Conservation (phyloP, 1,140 invertebrate genomes). For the Caenorhabditis latens region DNA sequence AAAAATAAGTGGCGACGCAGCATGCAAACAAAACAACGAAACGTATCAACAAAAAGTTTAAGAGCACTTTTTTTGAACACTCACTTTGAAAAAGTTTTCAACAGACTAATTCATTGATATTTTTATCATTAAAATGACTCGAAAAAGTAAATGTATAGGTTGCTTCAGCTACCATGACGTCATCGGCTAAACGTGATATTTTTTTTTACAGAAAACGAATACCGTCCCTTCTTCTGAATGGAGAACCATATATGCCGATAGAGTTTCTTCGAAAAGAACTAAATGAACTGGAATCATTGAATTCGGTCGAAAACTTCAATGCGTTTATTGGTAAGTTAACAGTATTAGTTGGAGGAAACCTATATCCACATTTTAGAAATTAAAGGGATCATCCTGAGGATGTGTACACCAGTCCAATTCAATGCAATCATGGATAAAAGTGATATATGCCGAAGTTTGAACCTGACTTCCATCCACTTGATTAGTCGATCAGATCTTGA, state of each 20-base stretch:
- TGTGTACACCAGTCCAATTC: not conserved
- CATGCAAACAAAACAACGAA: not conserved
- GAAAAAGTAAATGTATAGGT: not conserved
- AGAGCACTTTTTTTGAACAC: not conserved
- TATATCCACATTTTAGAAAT: too few species aligned
- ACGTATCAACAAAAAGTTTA: constrained; percentile 13
- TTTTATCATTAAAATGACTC: not conserved
- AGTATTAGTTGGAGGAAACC: too few species aligned
- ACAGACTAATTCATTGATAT: too few species aligned
- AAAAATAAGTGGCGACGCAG: not conserved
- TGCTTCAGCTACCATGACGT: not conserved
- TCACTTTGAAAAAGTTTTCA: not conserved
- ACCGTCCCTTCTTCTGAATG: not conserved
- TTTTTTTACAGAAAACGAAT: constrained; percentile 1
- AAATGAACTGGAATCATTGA: not conserved
- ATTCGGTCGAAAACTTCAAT: not conserved
- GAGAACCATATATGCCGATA: not conserved
- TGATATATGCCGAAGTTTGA: not conserved
- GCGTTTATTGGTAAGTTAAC: too few species aligned
- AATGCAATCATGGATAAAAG: not conserved
- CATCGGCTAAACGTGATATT: not conserved
- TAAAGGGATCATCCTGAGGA: too few species aligned
- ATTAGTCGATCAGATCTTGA: constrained; percentile 2
- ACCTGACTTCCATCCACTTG: not conserved
- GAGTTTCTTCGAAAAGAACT: not conserved